Evolutionary conservation across 2,888 invertebrate species (phyloP).

Genomic region (Cheilosia grossa): DNA sequence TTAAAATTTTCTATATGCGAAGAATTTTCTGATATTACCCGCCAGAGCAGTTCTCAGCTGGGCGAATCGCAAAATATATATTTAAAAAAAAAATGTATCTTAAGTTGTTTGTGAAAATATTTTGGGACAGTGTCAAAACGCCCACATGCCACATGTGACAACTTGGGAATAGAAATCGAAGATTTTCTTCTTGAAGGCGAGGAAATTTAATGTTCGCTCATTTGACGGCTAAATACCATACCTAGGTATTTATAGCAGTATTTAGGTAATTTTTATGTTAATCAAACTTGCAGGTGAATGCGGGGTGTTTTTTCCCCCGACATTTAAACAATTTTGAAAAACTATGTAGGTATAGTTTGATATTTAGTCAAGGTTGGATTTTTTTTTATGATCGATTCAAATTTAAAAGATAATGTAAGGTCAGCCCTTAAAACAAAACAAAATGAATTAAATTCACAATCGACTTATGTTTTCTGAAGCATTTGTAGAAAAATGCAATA

Average conservation of each 20-base stretch:
- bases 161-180: neutral
- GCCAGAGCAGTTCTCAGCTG: constrained; percentile 18
- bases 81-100: neutral
- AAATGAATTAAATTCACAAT: no score
- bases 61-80: constrained; percentile 16
- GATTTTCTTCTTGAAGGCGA: neutral
- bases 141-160: constrained; percentile 26
- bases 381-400: no score
- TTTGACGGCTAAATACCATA: no score
- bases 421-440: no score
- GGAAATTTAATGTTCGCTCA: neutral
- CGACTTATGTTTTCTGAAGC: no score
- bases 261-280: constrained; percentile 12
- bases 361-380: neutral
- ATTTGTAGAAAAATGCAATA: no score
- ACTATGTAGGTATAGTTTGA: neutral
- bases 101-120: constrained; percentile 14
- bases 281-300: constrained; percentile 27
- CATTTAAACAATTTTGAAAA: neutral
- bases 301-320: neutral
- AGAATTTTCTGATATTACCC: constrained; percentile 2
- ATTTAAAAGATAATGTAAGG: no score
- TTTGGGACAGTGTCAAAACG: constrained; percentile 30
- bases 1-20: constrained; percentile 5
- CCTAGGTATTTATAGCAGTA: neutral